Base-by-base conservation (phyloP, 2,888 invertebrate genomes). In the Xiphydria camelus region DNA sequence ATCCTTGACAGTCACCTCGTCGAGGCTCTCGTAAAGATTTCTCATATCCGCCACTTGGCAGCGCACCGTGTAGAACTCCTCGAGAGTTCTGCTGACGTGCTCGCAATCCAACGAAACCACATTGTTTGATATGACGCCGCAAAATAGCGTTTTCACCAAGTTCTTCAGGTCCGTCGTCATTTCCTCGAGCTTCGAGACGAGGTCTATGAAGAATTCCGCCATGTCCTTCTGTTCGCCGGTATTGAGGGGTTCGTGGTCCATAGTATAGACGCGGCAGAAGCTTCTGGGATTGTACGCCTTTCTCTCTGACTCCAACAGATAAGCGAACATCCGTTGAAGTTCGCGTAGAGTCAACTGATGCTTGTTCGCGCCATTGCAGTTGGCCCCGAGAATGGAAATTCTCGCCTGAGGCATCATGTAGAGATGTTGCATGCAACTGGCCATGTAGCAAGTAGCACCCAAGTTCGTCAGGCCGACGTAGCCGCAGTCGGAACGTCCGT, bases 41-140 rank as follows among this genome's bases (percentile, higher is more conserved):
- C 94, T 83, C 95, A 96, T 95, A 73, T 96, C 95, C 0, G 95
- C 93, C 36, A 96, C 96, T 75, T 96, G 95, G 73, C 95, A 96
- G 4, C 96, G 83, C 9, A 96, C 93, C 3, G 95, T 95, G 77
- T 96, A 96, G 79, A 96, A 96, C 78, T 96, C 95, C 75, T 96
- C 96, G 20, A 94, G 80, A 0, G 94, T 96, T 20, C 94, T 83
- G 49, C 94, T 94, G 3, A 96, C 95, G 78, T 96, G 96, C 42
- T 89, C 89, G 70, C 96, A 96, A 75, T 96, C 96, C 76, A 96
- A 77, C 1, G 95, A 95, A 1, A 96, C 94, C 2, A 96, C 95
- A 75, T 95, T 96, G 72, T 96, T 96, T 59, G 94, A 94, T 15
- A 94, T 83, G 0, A 93, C 91, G 22, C 96, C 96, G 65, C 95